phyloP scores from a whole-genome alignment of 2,888 invertebrate species.

The Rhyacophila evoluta region DNA sequence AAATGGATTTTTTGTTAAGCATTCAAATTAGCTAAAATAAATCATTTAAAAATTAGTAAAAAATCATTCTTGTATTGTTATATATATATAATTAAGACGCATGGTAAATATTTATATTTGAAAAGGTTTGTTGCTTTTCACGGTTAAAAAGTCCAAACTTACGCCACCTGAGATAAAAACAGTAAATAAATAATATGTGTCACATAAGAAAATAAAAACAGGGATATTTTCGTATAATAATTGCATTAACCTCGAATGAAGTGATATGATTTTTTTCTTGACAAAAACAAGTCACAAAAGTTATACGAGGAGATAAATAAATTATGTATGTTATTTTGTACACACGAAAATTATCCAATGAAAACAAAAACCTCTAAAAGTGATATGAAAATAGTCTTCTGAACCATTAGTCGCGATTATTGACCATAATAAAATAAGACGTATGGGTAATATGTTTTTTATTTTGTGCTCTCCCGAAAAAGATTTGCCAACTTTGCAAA shows the following conservation, averaged over 20 bases:
- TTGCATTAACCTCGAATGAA: not conserved
- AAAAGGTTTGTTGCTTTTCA: too few species aligned
- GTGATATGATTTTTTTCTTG: too few species aligned
- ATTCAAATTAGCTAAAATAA: too few species aligned
- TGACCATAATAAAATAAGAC: conserved; percentile 36
- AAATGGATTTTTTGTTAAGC: too few species aligned
- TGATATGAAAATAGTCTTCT: conserved; percentile 29
- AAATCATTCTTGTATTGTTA: too few species aligned
- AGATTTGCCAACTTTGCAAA: conserved; percentile 22
- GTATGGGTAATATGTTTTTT: conserved; percentile 39
- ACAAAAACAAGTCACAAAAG: not conserved
- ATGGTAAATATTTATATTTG: too few species aligned
- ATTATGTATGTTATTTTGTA: conserved; percentile 1
- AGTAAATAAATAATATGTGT: too few species aligned
- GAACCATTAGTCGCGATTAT: conserved; percentile 37
- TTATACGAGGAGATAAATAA: not conserved
- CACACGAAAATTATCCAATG: conserved; percentile 22
- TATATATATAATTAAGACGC: too few species aligned
- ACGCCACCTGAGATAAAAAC: too few species aligned
- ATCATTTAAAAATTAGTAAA: too few species aligned
- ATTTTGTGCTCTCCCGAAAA: conserved; percentile 1
- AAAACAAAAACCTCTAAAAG: conserved; percentile 8
- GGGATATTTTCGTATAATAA: not conserved
- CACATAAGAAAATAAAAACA: too few species aligned
- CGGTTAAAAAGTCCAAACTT: too few species aligned